Evolutionary conservation across 2,113 vertebrate species (phyloP).

Genomic region (Chloropsis hardwickii): DNA sequence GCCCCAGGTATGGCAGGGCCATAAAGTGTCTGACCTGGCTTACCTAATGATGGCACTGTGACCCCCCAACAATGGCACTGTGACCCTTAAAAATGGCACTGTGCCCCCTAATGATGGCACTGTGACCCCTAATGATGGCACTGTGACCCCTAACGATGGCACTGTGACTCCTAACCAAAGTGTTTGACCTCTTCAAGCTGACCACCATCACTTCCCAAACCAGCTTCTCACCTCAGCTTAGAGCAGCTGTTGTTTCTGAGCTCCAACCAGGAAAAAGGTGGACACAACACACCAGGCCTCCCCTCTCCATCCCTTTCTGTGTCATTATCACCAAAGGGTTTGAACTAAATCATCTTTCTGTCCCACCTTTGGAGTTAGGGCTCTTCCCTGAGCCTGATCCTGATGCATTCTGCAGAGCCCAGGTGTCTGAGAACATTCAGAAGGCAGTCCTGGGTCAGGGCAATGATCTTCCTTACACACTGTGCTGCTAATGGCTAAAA

Average conservation of each 20-base stretch:
- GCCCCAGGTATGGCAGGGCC: not conserved
- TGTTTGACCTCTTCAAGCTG: not conserved
- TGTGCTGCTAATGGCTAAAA: not conserved
- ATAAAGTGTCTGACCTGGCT: not conserved
- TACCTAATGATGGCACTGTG: accelerated
- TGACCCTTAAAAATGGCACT: not conserved
- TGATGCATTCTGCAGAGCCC: not conserved
- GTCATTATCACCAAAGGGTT: not conserved
- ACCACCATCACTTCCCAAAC: not conserved
- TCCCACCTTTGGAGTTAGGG: not conserved
- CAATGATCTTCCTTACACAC: not conserved
- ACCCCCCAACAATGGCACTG: too few species aligned
- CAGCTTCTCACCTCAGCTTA: not conserved
- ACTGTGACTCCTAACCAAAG: not conserved
- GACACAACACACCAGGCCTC: not conserved
- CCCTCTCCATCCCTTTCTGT: not conserved
- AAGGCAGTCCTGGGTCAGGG: not conserved
- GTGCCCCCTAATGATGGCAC: accelerated
- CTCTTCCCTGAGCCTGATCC: not conserved
- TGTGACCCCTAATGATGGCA: too few species aligned
- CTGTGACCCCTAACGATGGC: not conserved
- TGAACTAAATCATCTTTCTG: not conserved
- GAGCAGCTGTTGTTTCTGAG: not conserved
- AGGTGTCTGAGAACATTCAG: not conserved
- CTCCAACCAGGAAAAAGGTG: not conserved